These are phyloP conservation scores for Acrossocheilus wenchowensis DNA, from an alignment of 2,797 vertebrate genomes.

Conservation along the genomic window DNA sequence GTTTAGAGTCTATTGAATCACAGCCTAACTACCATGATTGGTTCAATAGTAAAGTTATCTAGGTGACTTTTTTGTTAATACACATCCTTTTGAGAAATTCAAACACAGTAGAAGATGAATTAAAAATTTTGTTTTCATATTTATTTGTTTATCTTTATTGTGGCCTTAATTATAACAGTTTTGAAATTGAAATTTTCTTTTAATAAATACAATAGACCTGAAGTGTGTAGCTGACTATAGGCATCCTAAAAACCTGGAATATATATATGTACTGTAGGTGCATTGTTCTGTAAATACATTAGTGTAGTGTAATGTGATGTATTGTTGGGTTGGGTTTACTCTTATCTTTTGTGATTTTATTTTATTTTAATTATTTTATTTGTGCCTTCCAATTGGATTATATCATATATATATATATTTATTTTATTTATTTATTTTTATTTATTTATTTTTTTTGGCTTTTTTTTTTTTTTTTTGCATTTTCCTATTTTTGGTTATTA, in stretches of 20 bases:
- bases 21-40: neutral
- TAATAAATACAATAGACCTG: neutral
- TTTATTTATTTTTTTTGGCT: neutral
- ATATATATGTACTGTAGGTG: neutral
- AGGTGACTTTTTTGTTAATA: neutral
- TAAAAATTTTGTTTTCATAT: neutral
- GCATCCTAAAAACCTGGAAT: neutral
- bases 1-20: constrained; percentile 49
- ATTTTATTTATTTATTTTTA: too few relatives aligned
- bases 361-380: neutral
- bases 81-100: neutral
- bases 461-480: too few relatives aligned
- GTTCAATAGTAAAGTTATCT: constrained; percentile 29
- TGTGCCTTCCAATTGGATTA: neutral
- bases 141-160: neutral
- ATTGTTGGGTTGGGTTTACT: neutral
- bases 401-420: too few relatives aligned
- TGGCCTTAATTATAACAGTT: neutral
- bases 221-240: neutral
- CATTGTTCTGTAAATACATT: neutral
- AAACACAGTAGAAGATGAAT: neutral
- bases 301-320: neutral
- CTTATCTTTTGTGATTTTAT: neutral
- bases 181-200: neutral
- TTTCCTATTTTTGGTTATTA: too few relatives aligned